phyloP scores from a whole-genome alignment of 1,140 invertebrate genomes.

The Ceratosolen fusciceps region DNA sequence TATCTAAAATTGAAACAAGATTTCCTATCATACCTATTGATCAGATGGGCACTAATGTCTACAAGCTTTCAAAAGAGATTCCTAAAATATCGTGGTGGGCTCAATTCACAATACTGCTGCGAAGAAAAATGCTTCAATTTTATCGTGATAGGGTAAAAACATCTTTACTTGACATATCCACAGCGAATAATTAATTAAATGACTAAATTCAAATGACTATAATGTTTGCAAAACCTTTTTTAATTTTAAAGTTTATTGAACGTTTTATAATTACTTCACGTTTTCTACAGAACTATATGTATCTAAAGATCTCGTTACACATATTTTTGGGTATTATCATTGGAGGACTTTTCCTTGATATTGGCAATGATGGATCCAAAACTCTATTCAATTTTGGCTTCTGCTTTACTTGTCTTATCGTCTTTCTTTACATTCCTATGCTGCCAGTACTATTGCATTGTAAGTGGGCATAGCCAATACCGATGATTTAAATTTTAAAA shows the following conservation, averaged over 20 bases:
- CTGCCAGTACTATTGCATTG: constrained; percentile 83
- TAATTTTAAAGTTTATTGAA: background rate
- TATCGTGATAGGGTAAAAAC: constrained; percentile 78
- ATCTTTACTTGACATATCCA: background rate
- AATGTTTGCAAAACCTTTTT: background rate
- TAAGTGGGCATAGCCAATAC: constrained; percentile 68
- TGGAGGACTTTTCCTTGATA: constrained; percentile 78
- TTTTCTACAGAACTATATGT: constrained; percentile 80
- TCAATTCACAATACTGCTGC: constrained; percentile 78
- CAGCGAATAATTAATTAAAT: background rate
- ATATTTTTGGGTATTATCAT: constrained; percentile 80
- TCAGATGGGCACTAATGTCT: constrained; percentile 52
- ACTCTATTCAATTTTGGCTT: constrained; percentile 87
- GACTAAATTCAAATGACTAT: background rate
- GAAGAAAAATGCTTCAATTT: constrained; percentile 80
- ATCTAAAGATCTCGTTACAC: constrained; percentile 78
- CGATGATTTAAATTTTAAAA: background rate
- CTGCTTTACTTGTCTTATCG: constrained; percentile 82
- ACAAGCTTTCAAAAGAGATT: constrained; percentile 49
- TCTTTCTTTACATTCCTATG: constrained; percentile 85
- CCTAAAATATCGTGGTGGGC: constrained; percentile 74
- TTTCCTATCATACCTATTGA: constrained; percentile 67
- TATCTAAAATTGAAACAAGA: constrained; percentile 74
- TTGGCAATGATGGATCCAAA: constrained; percentile 84
- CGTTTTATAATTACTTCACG: constrained; percentile 54